phyloP scores from a whole-genome alignment of 2,888 invertebrate species.

The Tipula vernalis region DNA sequence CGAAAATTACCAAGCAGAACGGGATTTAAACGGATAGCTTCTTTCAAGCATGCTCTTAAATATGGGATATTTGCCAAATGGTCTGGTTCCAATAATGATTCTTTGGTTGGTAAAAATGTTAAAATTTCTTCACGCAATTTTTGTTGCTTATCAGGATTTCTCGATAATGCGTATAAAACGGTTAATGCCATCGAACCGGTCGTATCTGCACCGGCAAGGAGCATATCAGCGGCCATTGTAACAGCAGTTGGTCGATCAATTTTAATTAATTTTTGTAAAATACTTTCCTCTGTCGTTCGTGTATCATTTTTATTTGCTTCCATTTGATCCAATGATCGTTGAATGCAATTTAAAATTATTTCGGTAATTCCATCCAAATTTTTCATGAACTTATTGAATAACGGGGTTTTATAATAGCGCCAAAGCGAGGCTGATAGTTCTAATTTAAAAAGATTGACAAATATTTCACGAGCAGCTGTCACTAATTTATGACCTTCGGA shows the following conservation, averaged over 20 bases:
- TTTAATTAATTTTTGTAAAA: constrained; percentile 49
- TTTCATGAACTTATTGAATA: constrained; percentile 23
- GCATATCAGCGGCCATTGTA: constrained; percentile 56
- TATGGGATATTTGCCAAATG: constrained; percentile 42
- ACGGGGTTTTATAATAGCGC: constrained; percentile 26
- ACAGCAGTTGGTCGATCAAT: constrained; percentile 48
- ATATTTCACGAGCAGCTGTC: background rate
- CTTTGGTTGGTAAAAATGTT: constrained; percentile 32
- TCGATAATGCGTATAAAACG: constrained; percentile 47
- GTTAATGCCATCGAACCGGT: constrained; percentile 36
- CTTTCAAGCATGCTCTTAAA: constrained; percentile 62
- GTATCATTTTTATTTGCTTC: background rate
- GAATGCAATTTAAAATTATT: background rate
- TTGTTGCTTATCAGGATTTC: constrained; percentile 47
- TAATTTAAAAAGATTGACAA: constrained; percentile 16
- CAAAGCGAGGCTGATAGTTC: constrained; percentile 30
- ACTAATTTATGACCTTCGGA: background rate
- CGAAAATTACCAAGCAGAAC: constrained; percentile 45
- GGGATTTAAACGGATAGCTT: constrained; percentile 51
- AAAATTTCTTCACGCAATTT: constrained; percentile 45
- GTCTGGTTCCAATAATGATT: constrained; percentile 33
- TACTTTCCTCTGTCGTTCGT: constrained; percentile 37
- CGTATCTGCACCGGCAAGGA: constrained; percentile 58
- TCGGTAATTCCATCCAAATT: constrained; percentile 22
- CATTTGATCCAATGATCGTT: background rate